Evolutionary conservation across 2,888 invertebrate species (phyloP), one percentile per base, ranked within the genome.

Genomic region (Cloeon dipterum): DNA sequence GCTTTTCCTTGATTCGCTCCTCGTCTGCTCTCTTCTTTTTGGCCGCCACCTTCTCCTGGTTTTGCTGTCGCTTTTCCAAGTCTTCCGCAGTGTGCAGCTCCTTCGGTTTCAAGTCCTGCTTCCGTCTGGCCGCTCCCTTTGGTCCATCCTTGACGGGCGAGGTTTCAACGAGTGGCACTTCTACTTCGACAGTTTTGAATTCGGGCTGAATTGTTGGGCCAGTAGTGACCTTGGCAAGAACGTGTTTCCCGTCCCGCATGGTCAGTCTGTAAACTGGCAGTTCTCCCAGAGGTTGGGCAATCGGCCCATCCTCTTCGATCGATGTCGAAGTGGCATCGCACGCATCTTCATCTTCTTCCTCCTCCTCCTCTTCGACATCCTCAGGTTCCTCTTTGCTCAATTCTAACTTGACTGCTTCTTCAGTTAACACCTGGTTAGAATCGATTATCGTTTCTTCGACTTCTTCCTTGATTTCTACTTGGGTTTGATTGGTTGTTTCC

Each of bases 191-290:
- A 11, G 8, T 7, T 5, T 7, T 16, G 29, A 29, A 13, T 14
- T n/a, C 29, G 29, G 16, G 7, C 8, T n/a, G 14, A 7, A 8
- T 23, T 7, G 23, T 11, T n/a, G n/a, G n/a, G n/a, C 39, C 42
- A 11, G 42, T 40, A 11, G 53, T 63, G 42, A 70, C 60, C 56
- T 70, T 67, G 5, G 70, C 65, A 48, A 76, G 57, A 34, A 71
- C 62, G 54, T 74, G 71, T 55, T 74, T 75, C 13, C 74, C 74
- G 57, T 77, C 76, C 50, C 73, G 72, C 40, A 74, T 60, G 23
- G 70, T 66, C 46, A 76, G 68, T 58, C 75, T 77, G 47, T 66
- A 67, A 46, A 57, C 52, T 5, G 56, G 55, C 35, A 53, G 50
- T 4, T 48, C 47, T 18, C 41, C 42, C 8, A 33, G 13, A 11